Evolutionary conservation across 2,797 vertebrate species (phyloP), one percentile per base, ranked within the genome.

Genomic region (Leontopithecus rosalia): DNA sequence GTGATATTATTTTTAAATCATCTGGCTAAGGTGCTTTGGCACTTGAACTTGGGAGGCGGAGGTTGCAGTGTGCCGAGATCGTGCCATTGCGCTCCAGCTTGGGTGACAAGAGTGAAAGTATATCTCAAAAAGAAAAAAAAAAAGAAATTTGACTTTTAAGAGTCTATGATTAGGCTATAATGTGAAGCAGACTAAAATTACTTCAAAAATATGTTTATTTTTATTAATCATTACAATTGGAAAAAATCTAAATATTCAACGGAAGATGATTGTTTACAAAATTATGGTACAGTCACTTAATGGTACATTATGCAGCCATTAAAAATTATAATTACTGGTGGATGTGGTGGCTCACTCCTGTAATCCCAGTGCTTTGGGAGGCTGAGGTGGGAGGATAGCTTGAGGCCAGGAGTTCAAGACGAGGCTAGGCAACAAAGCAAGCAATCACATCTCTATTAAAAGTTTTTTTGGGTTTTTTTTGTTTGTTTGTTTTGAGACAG

Each of bases 151-250:
- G 26, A 90, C 20, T 87, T 83, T 39, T 64, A 17, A 85, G 80
- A 50, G 28, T 87, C 39, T 61, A 48, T 82, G 87, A 67, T 81
- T 79, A 89, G 55, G 48, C 67, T 61, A 70, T 52, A 85, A 64
- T 61, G 17, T 86, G 72, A 84, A 92, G 80, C n/a, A 79, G 75
- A 90, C 86, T 80, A 82, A 83, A 46, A 79, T 67, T 89, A 88
- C 28, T 79, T 84, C 11, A 94, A 87, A 92, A 90, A 79, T 43
- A 33, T 41, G 33, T 58, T 82, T 36, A 50, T 6, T 87, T 70
- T 82, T 81, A 43, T 67, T 91, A 92, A 81, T 15, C 28, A n/a
- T 88, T 67, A 67, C 1, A 75, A 73, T 36, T 46, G 36, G 48
- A 36, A 80, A 83, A 72, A 43, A 39, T 9, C 41, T 64, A 73